These are phyloP conservation scores for Bubalus kerabau DNA, from an alignment of 2,113 vertebrate genomes.

Conservation along the genomic window DNA sequence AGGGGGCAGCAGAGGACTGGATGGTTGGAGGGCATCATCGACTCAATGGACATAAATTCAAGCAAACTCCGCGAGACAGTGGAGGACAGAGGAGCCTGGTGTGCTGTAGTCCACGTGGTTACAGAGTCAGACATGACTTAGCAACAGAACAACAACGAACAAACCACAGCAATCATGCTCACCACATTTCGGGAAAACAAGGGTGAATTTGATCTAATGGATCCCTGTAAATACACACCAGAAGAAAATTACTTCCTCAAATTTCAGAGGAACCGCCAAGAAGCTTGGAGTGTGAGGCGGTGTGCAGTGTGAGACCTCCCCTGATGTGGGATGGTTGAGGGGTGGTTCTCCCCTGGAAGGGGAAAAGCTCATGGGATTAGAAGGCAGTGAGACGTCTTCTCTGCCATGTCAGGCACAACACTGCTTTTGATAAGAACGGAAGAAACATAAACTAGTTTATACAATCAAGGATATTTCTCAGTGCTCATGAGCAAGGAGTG, in stretches of 20 bases:
- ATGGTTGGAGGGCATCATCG: neutral
- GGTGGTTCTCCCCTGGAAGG: neutral
- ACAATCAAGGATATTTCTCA: neutral
- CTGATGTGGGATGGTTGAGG: rapidly evolving
- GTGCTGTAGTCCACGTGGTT: rapidly evolving
- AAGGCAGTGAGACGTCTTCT: neutral
- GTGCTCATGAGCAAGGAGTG: too few relatives aligned
- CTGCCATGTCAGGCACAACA: neutral
- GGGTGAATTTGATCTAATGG: neutral
- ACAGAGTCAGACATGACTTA: neutral
- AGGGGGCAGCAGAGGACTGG: neutral
- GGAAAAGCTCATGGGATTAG: too few relatives aligned
- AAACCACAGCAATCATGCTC: rapidly evolving
- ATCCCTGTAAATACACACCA: neutral
- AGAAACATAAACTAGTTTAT: too few relatives aligned
- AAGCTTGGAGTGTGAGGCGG: too few relatives aligned
- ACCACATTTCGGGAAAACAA: neutral
- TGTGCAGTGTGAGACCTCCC: rapidly evolving
- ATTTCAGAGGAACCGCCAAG: neutral
- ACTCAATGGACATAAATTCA: neutral
- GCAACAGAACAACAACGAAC: neutral
- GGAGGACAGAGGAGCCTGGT: neutral
- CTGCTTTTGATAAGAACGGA: neutral
- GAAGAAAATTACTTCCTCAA: neutral
- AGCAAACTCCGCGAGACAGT: neutral